A percentile compares a stretch with the other conserved stretches of the same genome.
Evolutionary conservation across 2,113 vertebrate genomes (phyloP).

Genomic region (Cricetomys ansorgei): DNA sequence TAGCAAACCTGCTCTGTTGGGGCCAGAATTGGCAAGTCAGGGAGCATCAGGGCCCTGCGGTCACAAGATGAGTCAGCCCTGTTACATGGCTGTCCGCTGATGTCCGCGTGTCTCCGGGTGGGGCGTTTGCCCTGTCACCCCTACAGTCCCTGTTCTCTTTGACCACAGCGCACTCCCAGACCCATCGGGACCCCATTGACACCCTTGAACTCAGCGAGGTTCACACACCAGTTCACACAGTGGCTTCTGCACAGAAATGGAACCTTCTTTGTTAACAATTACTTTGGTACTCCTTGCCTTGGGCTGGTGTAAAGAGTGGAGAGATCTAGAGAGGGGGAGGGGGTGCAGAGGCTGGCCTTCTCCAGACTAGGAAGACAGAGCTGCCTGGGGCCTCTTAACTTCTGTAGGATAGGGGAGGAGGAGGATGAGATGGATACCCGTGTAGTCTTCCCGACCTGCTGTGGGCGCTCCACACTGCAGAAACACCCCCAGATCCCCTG

Average conservation of each 20-base stretch:
- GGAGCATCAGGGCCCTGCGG: no score
- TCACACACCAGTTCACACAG: not conserved
- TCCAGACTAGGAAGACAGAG: not conserved
- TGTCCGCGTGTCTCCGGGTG: not conserved
- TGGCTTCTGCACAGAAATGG: not conserved
- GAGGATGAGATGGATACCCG: not conserved
- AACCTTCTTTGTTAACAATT: not conserved
- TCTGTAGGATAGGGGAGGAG: not conserved
- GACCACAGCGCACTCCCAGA: not conserved
- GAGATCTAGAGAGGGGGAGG: not conserved
- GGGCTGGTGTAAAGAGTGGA: not conserved
- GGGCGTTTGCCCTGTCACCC: not conserved
- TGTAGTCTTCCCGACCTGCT: not conserved
- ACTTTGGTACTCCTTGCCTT: not conserved
- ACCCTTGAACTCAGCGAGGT: not conserved
- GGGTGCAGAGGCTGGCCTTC: rapidly evolving
- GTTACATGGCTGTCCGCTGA: not conserved
- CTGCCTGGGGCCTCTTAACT: rapidly evolving
- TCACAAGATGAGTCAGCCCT: not conserved
- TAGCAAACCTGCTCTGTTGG: not conserved
- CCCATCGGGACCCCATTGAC: not conserved
- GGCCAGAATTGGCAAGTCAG: not conserved
- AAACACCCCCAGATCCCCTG: rapidly evolving
- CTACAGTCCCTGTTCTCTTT: not conserved
- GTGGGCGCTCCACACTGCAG: not conserved